Evolutionary conservation across 1,140 invertebrate genomes (phyloP).

Genomic region (Aphelinus atriplicis): DNA sequence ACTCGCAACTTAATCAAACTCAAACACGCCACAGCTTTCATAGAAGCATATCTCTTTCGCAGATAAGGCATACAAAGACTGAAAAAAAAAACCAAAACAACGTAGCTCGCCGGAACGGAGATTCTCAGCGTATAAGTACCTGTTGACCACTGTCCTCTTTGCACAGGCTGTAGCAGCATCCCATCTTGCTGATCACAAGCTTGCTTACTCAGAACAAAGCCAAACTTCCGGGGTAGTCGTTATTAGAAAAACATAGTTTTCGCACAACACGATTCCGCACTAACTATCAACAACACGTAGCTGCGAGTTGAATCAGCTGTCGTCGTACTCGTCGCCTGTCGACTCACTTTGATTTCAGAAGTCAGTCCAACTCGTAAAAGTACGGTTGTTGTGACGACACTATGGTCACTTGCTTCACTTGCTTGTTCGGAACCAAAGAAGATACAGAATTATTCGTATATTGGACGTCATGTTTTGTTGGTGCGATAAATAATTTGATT

Average conservation of each 20-base stretch:
- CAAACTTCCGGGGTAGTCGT: too few relatives aligned
- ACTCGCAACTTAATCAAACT: neutral
- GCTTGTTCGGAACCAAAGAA: too few relatives aligned
- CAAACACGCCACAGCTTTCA: slow-evolving; percentile 14
- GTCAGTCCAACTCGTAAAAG: too few relatives aligned
- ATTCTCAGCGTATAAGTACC: slow-evolving; percentile 53
- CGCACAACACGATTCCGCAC: neutral
- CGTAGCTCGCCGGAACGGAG: neutral
- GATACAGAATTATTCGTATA: too few relatives aligned
- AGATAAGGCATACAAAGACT: slow-evolving; percentile 25
- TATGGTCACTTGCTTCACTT: too few relatives aligned
- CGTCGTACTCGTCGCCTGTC: neutral
- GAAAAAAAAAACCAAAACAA: slow-evolving; percentile 22
- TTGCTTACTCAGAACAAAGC: too few relatives aligned
- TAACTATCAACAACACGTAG: slow-evolving; percentile 19
- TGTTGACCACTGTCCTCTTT: slow-evolving; percentile 70
- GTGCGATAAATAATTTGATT: too few relatives aligned
- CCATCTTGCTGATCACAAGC: slow-evolving; percentile 47
- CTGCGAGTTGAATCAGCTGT: slow-evolving; percentile 27
- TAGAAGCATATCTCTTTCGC: slow-evolving; percentile 7
- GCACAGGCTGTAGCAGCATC: slow-evolving; percentile 69
- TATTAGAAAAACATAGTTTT: too few relatives aligned
- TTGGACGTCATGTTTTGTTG: too few relatives aligned
- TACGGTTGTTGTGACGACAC: too few relatives aligned
- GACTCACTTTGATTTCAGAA: too few relatives aligned